A percentile compares a stretch with the other conserved stretches of the same genome.
Conservation (phyloP, 2,797 vertebrate species). For the Darevskia nairensis region DNA sequence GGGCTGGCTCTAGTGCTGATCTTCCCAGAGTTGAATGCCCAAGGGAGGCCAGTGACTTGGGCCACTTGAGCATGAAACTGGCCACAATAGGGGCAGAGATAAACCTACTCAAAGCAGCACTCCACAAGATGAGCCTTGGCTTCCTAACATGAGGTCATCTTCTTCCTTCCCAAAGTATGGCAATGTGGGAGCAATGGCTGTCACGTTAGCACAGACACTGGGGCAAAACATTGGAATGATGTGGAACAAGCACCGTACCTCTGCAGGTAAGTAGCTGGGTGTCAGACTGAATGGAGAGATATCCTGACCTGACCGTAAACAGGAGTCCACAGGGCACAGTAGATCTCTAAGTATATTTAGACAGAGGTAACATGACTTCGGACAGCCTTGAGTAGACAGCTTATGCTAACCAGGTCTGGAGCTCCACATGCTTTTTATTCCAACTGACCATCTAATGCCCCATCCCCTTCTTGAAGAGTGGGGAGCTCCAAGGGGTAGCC, state of each 20-base stretch:
- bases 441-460: neutral
- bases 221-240: slow-evolving; percentile 96
- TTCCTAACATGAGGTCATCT: neutral
- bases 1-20: neutral
- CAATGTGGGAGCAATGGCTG: slow-evolving; percentile 88
- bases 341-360: neutral
- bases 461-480: neutral
- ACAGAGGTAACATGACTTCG: neutral
- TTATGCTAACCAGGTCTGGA: neutral
- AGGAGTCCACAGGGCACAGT: no score
- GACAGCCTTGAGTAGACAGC: neutral
- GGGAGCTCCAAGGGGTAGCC: neutral
- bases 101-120: neutral
- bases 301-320: neutral
- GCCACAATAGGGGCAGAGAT: neutral
- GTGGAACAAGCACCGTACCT: slow-evolving; percentile 90
- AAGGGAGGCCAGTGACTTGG: neutral
- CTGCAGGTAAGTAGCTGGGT: slow-evolving; percentile 81
- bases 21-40: neutral
- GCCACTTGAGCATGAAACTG: neutral
- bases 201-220: slow-evolving; percentile 91
- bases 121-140: neutral
- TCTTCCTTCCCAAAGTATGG: slow-evolving; percentile 81
- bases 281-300: fast-evolving
- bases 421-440: neutral